These are phyloP conservation scores for Drosophila villosipedis DNA, from an alignment of 2,888 invertebrate genomes.

Conservation along the genomic window DNA sequence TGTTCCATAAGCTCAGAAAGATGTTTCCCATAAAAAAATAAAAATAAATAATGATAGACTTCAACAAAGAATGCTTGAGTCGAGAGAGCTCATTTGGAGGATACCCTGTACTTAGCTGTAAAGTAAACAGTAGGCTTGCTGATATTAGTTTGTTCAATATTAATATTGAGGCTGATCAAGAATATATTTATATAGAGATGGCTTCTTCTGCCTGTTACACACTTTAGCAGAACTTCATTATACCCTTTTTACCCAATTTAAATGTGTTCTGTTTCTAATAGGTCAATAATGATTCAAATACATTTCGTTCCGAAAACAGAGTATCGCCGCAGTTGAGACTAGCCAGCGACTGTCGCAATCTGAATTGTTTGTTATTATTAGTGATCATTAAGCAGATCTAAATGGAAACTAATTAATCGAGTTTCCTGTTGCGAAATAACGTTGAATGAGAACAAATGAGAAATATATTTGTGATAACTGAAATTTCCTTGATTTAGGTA, in stretches of 20 bases:
- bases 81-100: neutral
- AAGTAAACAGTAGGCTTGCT: neutral
- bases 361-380: constrained; percentile 4
- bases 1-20: neutral
- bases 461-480: neutral
- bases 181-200: neutral
- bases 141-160: neutral
- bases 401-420: neutral
- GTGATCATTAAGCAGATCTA: constrained; percentile 1
- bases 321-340: neutral
- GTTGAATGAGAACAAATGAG: neutral
- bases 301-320: neutral
- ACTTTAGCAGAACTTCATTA: neutral
- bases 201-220: neutral
- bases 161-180: neutral
- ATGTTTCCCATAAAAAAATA: neutral
- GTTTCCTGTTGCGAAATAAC: neutral
- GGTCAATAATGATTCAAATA: neutral
- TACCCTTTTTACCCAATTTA: neutral
- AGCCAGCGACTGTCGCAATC: neutral
- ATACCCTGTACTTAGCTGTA: neutral
- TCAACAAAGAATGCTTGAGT: neutral
- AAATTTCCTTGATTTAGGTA: constrained; percentile 1
- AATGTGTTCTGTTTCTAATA: neutral
- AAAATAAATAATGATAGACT: neutral